Evolutionary conservation across 1,140 invertebrate genomes (phyloP).

Genomic region (Batillaria attramentaria): DNA sequence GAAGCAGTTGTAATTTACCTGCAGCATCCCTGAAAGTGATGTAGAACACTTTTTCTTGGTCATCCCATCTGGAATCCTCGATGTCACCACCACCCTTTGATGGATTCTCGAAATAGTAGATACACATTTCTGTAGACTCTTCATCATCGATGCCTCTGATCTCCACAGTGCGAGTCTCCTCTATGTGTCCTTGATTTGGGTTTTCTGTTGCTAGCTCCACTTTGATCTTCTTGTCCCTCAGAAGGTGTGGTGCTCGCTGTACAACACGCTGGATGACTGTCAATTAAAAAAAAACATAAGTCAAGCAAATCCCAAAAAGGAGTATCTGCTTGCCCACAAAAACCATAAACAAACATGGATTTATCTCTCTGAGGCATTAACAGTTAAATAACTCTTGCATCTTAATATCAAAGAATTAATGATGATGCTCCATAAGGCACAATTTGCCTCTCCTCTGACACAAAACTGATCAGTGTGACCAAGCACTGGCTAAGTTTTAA

Average conservation of each 20-base stretch:
- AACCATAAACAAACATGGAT: no score
- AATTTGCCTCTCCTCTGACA: neutral
- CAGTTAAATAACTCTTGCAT: no score
- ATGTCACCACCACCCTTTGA: slow-evolving; percentile 46
- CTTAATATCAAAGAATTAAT: no score
- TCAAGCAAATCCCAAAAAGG: neutral
- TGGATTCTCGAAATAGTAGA: slow-evolving; percentile 49
- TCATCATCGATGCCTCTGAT: slow-evolving; percentile 12
- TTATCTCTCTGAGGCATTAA: no score
- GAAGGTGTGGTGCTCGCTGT: slow-evolving; percentile 17
- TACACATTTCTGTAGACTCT: slow-evolving; percentile 22
- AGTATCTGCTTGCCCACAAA: neutral
- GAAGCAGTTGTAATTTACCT: slow-evolving; percentile 25
- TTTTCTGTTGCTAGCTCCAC: slow-evolving; percentile 1
- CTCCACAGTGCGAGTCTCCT: slow-evolving; percentile 12
- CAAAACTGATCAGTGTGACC: neutral
- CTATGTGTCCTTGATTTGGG: neutral
- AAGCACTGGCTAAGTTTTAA: no score
- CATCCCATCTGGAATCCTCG: slow-evolving; percentile 22
- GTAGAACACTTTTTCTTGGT: slow-evolving; percentile 36
- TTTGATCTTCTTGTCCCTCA: slow-evolving; percentile 25
- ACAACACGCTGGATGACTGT: slow-evolving; percentile 25
- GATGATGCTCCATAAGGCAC: neutral
- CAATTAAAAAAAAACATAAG: neutral
- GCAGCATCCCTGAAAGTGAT: slow-evolving; percentile 44